These are phyloP conservation scores for Drosophila bifasciata DNA, from an alignment of 1,140 invertebrate genomes.

Conservation along the genomic window DNA sequence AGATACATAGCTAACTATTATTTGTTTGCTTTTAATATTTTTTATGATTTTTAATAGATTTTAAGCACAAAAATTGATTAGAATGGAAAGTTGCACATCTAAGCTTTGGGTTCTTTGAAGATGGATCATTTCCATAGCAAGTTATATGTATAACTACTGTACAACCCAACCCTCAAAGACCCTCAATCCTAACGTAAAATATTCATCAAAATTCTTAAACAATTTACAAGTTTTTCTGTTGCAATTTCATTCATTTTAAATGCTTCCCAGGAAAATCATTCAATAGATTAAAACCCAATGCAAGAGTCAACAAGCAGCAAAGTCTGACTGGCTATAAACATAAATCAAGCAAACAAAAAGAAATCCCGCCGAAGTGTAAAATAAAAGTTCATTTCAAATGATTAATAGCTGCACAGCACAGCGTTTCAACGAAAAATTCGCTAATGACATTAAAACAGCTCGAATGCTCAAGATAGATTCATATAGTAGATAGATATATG, in stretches of 20 bases:
- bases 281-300: constrained; percentile 33
- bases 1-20: no score
- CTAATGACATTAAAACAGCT: constrained; percentile 73
- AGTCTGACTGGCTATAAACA: constrained; percentile 28
- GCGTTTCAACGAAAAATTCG: constrained; percentile 66
- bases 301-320: constrained; percentile 39
- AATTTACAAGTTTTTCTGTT: constrained; percentile 1
- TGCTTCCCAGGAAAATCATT: constrained; percentile 48
- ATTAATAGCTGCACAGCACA: constrained; percentile 65
- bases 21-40: background rate
- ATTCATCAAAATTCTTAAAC: no score
- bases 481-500: constrained; percentile 28
- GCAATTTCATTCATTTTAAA: constrained; percentile 72
- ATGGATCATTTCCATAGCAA: no score
- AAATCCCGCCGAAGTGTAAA: constrained; percentile 52
- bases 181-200: no score
- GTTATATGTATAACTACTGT: no score
- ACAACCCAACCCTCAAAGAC: no score
- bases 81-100: no score
- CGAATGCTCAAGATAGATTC: constrained; percentile 15
- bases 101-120: no score
- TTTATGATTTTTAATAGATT: background rate
- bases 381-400: constrained; percentile 70
- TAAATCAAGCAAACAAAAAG: constrained; percentile 76
- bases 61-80: no score